Evolutionary conservation across 2,888 invertebrate species (phyloP), one percentile per base, ranked within the genome.

Genomic region (Cheilosia pagana): DNA sequence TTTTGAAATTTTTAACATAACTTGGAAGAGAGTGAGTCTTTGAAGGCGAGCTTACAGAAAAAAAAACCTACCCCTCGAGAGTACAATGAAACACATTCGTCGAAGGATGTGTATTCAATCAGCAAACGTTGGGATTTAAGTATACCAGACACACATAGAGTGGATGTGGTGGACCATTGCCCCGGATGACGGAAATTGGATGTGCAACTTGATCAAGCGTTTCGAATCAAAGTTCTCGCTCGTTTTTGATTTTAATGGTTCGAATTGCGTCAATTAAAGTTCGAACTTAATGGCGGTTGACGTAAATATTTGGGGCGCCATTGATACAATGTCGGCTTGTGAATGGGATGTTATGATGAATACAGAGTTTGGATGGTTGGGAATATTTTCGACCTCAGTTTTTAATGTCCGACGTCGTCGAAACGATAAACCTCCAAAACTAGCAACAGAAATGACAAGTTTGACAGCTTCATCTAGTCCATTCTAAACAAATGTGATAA

Each of bases 1-100:
- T 79, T 83, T 78, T 63, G 63, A 79, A 78, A 75, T 75, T 70
- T 71, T 79, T 62, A 28, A 74, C 74, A 79, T 75, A 79, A 83
- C 70, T 75, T 83, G 68, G 31, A 45, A 35, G 25, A 62, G 39
- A 53, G 60, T 57, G 48, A 35, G 14, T 16, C 62, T 78, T 78
- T 70, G 74, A 70, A 72, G 70, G 55, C 62, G 60, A 14, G 43
- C 41, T 65, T n/a, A 21, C 19, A 50, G 0, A 23, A 67, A 52
- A 68, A 72, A 72, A 60, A 50, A 48, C 35, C 62, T 60, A 35
- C 35, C 59, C 39, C 50, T 41, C 31, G 41, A 16, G 45, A 65
- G 59, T 39, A 65, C 74, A 82, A 60, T 79, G 68, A 45, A 70
- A 53, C 41, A 48, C 48, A 25, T 19, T 19, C 7, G 53, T 16